phyloP scores from a whole-genome alignment of 2,888 invertebrate species.

The Drosophila silvestris region DNA sequence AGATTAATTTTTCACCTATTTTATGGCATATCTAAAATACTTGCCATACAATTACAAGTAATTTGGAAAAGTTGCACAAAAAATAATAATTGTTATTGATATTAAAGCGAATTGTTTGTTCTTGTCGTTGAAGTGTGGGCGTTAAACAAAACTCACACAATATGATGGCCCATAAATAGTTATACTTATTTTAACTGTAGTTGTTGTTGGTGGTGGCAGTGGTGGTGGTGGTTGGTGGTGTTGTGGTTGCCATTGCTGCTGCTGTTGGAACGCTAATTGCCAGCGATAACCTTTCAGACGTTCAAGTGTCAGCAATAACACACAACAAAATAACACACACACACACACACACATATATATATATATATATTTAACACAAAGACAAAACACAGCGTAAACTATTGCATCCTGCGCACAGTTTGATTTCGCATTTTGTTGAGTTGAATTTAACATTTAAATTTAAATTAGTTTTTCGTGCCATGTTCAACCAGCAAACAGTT shows the following conservation, averaged over 20 bases:
- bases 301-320: conserved; percentile 55
- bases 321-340: conserved; percentile 26
- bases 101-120: not conserved
- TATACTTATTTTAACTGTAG: not conserved
- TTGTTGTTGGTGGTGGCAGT: not conserved
- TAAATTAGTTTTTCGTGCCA: conserved; percentile 83
- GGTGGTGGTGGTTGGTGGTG: not conserved
- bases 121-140: not conserved
- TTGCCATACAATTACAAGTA: not conserved
- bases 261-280: conserved; percentile 64
- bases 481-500: conserved; percentile 51
- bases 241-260: conserved; percentile 11
- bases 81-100: not conserved
- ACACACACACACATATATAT: not conserved
- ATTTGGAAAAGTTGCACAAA: not conserved
- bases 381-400: conserved; percentile 33
- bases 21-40: not conserved
- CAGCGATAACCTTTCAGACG: conserved; percentile 60
- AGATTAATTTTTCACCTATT: not conserved
- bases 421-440: conserved; percentile 65
- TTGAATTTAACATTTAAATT: conserved; percentile 81
- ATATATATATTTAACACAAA: too few relatives aligned
- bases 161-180: not conserved
- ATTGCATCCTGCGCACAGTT: conserved; percentile 38
- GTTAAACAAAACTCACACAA: not conserved